Evolutionary conservation across 2,113 vertebrate genomes (phyloP).

Genomic region (Coturnix japonica): DNA sequence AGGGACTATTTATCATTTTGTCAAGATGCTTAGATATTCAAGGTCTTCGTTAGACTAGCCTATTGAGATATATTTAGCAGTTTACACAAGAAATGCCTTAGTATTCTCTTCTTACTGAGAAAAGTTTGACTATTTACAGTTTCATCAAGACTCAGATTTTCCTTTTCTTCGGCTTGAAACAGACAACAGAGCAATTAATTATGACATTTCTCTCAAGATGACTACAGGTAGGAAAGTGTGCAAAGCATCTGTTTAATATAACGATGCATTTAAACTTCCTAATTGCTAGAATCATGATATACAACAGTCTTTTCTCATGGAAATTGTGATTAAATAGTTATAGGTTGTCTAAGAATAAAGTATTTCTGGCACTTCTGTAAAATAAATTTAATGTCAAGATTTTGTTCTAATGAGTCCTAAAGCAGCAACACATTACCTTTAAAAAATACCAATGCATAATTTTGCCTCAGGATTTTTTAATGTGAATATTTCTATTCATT

Average conservation of each 20-base stretch:
- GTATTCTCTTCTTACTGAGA: neutral
- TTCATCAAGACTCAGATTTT: neutral
- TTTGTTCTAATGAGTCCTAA: constrained; percentile 59
- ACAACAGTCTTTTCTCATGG: constrained; percentile 28
- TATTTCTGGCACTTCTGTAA: constrained; percentile 21
- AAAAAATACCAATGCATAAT: constrained; percentile 4
- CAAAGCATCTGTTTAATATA: constrained; percentile 12
- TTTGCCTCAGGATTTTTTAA: neutral
- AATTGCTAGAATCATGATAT: constrained; percentile 52
- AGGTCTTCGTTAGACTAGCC: constrained; percentile 32
- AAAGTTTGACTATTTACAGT: constrained; percentile 33
- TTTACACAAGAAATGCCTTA: neutral
- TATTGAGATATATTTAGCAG: constrained; percentile 32
- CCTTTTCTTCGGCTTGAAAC: neutral
- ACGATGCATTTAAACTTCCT: neutral
- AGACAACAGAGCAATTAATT: constrained; percentile 44
- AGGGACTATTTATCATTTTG: constrained; percentile 59
- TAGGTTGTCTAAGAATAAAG: constrained; percentile 39
- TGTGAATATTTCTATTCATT: neutral
- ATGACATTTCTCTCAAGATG: constrained; percentile 47
- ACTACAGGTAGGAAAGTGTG: constrained; percentile 5
- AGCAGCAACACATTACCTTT: constrained; percentile 24
- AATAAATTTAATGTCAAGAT: constrained; percentile 29
- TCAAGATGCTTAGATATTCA: constrained; percentile 21
- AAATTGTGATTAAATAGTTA: constrained; percentile 30